Evolutionary conservation across 2,888 invertebrate species (phyloP), one percentile per base, ranked within the genome.

Genomic region (Drosophila parthenogenetica): DNA sequence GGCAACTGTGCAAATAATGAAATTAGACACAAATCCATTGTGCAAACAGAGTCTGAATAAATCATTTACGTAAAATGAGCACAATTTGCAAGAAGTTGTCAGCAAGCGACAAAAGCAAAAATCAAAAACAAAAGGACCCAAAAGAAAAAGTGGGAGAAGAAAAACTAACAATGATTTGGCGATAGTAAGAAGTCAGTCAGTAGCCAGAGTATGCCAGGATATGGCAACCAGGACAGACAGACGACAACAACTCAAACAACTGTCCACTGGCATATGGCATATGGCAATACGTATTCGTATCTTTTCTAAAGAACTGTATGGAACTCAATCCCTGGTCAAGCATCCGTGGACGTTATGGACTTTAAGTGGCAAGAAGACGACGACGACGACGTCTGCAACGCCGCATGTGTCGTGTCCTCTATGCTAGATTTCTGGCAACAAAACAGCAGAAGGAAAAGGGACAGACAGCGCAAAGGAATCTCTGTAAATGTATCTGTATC

Each of bases 331-430:
- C 74, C n/a, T 64, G 85, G 82, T 82, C 86, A 85, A 80, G 86
- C 78, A 73, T 83, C 77, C 64, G 70, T 79, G 65, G 49, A 72
- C 69, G 68, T 71, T 76, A 65, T 69, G 64, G 71, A 64, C 69
- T 77, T 74, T 72, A 85, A 83, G 81, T 80, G 83, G 77, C 70
- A 62, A 19, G 62, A 14, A 54, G 32, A 51, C 19, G 83, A 78
- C 83, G 76, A 17, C 55, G 37, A 51, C 19, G 83, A 78, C 86
- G 80, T 68, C 78, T 83, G 83, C 86, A 83, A 85, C 83, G 86
- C 86, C 78, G 80, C 83, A 86, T 82, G 83, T 74, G 80, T 68
- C 45, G 60, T 63, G 19, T 59, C 61, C 14, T 8, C 48, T 72
- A 50, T 66, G 59, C 69, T 66, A 43, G n/a, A 14, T 43, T n/a